Percentiles rank a stretch among this genome's conserved stretches.
Conservation (phyloP, 2,113 vertebrate species). For the Varanus salvator region DNA sequence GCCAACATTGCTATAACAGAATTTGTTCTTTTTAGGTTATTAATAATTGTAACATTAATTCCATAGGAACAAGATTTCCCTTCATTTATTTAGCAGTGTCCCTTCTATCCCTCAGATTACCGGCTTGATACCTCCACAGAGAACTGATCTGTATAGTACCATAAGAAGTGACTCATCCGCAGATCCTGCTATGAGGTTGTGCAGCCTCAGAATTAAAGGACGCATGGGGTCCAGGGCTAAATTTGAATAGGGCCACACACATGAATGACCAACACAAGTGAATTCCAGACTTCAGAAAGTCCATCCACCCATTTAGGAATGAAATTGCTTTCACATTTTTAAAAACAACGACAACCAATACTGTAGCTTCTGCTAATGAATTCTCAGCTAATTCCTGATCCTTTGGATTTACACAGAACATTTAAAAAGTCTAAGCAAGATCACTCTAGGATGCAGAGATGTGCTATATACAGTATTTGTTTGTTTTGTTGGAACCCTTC, state of each 20-base stretch:
- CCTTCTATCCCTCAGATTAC: not conserved
- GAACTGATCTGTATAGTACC: not conserved
- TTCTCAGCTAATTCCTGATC: not conserved
- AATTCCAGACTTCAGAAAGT: not conserved
- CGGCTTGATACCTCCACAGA: not conserved
- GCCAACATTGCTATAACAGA: not conserved
- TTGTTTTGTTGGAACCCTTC: too few species aligned
- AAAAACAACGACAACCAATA: too few species aligned
- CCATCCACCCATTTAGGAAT: not conserved
- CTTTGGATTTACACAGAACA: not conserved
- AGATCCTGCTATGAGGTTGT: not conserved
- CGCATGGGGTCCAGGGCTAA: not conserved
- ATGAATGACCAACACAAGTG: not conserved
- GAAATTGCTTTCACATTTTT: not conserved
- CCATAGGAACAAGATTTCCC: not conserved
- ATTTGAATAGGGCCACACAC: not conserved
- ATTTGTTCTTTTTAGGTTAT: conserved; percentile 13
- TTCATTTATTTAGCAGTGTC: not conserved
- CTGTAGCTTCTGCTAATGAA: not conserved
- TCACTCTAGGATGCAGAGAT: not conserved
- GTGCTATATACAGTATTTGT: not conserved
- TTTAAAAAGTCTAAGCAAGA: not conserved
- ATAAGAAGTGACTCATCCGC: not conserved
- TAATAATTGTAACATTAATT: not conserved
- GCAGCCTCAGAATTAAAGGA: not conserved